Base-by-base conservation (phyloP, 2,113 vertebrate species). In the Rhodinocichla rosea region DNA sequence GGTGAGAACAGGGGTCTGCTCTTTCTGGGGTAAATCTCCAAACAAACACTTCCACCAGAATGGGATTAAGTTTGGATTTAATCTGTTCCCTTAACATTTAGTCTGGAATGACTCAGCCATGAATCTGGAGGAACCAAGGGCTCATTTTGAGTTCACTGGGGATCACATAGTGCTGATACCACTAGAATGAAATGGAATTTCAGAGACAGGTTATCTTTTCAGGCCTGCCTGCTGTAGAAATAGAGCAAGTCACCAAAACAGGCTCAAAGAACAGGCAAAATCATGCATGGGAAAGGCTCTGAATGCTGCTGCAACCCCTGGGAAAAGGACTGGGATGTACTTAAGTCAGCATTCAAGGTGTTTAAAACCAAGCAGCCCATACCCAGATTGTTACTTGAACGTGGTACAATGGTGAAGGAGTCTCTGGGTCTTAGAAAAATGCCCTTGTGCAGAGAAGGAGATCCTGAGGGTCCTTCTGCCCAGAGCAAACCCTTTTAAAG, bases 381-480 rank as follows among this genome's bases (percentile, higher is more conserved):
- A 23, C 30, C 26, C 22, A 30, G 35, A 7, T 35, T 2, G 0
- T 22, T 20, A 5, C 6, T 60, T 44, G 57, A 33, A 40, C 0
- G 0, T 26, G 24, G 17, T n/a, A 7, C 10, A 32, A 2, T 0
- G 1, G 9, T 7, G 21, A 33, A 62, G 18, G 32, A 14, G 2
- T 24, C 32, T 65, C 57, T 45, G 53, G 9, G 20, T 47, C 33
- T 71, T 24, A 13, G 3, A 24, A 76, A 76, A 83, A 53, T 1
- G 1, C 28, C 37, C 45, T 62, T 11, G 39, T 85, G 55, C 19
- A 52, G 39, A 35, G 12, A 19, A 65, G 37, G 5, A 16, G 59
- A 42, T 57, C 42, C 59, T 65, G 3, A 0, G 59, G 27, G 55
- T 67, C 52, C 20, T 52, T 35, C 71, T 69, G 33, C 65, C 50